Conservation (phyloP, 2,113 vertebrate species). For the Gallinago undulata region DNA sequence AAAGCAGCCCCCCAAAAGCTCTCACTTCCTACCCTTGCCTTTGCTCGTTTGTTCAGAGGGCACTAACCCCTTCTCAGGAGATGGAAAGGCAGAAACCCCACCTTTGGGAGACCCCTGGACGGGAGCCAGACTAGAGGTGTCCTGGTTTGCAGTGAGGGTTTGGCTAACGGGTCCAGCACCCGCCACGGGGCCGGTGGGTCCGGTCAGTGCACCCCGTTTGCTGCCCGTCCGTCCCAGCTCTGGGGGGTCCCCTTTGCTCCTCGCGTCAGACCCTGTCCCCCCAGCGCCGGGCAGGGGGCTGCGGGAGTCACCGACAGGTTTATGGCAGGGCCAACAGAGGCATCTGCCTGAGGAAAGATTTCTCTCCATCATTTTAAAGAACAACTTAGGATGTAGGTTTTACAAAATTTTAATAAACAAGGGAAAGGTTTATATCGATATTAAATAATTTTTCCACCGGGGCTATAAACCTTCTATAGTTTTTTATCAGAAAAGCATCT, state of each 20-base stretch:
- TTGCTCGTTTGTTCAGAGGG: not conserved
- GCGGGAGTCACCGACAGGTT: not conserved
- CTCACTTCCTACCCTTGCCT: not conserved
- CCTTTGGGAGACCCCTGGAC: not conserved
- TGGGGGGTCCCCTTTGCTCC: not conserved
- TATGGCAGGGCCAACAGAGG: not conserved
- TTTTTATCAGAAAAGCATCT: not conserved
- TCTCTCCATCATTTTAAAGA: not conserved
- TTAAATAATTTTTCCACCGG: not conserved
- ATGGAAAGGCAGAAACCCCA: not conserved
- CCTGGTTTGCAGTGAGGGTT: not conserved
- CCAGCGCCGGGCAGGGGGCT: no score
- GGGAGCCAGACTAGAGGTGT: fast-evolving
- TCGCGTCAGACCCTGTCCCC: not conserved
- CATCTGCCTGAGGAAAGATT: not conserved
- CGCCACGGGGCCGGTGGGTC: not conserved
- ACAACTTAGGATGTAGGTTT: not conserved
- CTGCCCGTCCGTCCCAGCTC: not conserved
- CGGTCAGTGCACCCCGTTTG: not conserved
- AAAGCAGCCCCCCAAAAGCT: not conserved
- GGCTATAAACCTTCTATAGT: not conserved
- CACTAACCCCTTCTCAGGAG: not conserved
- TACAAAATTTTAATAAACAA: not conserved
- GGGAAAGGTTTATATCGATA: not conserved
- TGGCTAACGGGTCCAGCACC: not conserved